Conservation (phyloP, 2,888 invertebrate genomes). For the Lasioglossum lativentre region DNA sequence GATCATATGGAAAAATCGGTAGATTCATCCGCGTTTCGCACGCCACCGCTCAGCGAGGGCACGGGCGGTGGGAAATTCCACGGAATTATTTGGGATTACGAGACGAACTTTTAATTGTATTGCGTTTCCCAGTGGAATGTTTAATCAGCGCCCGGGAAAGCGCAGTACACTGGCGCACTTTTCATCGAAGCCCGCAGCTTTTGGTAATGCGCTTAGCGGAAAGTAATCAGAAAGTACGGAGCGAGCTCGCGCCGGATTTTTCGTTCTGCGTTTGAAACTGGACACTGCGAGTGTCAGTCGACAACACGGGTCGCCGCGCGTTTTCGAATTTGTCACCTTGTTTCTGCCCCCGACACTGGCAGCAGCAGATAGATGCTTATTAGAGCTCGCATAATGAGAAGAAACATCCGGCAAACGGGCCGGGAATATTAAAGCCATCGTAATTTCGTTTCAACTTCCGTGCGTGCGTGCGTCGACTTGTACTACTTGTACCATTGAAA, state of each 20-base stretch:
- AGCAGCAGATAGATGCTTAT: background rate
- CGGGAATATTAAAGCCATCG: background rate
- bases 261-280: constrained; percentile 10
- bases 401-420: background rate
- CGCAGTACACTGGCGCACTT: constrained; percentile 56
- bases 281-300: background rate
- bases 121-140: constrained; percentile 58
- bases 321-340: background rate
- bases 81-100: constrained; percentile 64
- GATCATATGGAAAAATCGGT: background rate
- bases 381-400: background rate
- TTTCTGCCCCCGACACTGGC: background rate
- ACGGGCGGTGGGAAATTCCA: constrained; percentile 28
- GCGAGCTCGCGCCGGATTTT: constrained; percentile 31
- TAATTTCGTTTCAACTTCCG: background rate
- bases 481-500: no score
- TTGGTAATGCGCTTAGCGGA: constrained; percentile 66
- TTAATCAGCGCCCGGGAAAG: constrained; percentile 63
- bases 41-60: no score
- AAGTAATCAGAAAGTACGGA: constrained; percentile 61
- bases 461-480: background rate
- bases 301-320: background rate
- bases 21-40: background rate
- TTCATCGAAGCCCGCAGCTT: constrained; percentile 64
- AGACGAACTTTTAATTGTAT: constrained; percentile 69